Conservation (phyloP, 2,113 vertebrate genomes). For the Lutjanus erythropterus region DNA sequence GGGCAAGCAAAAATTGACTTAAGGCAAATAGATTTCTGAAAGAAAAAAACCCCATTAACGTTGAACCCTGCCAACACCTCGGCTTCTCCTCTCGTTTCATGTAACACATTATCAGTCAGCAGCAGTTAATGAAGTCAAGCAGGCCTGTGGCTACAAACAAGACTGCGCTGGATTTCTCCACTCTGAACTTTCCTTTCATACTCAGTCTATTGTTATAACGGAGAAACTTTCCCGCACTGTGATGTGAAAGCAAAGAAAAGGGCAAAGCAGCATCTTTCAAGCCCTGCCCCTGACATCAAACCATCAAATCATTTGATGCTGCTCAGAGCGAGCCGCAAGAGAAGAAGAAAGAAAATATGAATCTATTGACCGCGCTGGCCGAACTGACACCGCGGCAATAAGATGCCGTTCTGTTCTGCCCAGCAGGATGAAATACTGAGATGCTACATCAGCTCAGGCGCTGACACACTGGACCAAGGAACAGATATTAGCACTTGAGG, state of each 20-base stretch:
- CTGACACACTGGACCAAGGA: conserved; percentile 28
- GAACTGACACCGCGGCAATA: conserved; percentile 46
- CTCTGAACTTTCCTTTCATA: background rate
- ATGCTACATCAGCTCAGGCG: conserved; percentile 52
- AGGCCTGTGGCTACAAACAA: background rate
- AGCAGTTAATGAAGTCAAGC: background rate
- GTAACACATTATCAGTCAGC: background rate
- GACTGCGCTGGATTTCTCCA: background rate
- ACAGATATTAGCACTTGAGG: conserved; percentile 25
- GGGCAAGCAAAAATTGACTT: too few relatives aligned
- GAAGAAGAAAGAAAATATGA: conserved; percentile 34
- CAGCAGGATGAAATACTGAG: conserved; percentile 13
- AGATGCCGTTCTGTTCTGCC: conserved; percentile 28
- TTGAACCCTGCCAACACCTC: too few relatives aligned
- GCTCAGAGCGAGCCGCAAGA: conserved; percentile 34
- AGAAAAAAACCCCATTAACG: too few relatives aligned
- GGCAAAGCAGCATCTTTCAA: conserved; percentile 19
- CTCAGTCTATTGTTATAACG: conserved; percentile 4
- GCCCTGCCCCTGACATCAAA: conserved; percentile 44
- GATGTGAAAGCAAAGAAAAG: conserved; percentile 10
- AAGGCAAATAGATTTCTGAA: too few relatives aligned
- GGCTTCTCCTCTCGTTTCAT: too few relatives aligned
- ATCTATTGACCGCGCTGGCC: conserved; percentile 50
- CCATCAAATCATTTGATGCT: conserved; percentile 36
- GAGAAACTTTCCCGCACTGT: background rate